Evolutionary conservation across 1,140 invertebrate species (phyloP), one percentile per base, ranked within the genome.

Genomic region (Drosophila tani): DNA sequence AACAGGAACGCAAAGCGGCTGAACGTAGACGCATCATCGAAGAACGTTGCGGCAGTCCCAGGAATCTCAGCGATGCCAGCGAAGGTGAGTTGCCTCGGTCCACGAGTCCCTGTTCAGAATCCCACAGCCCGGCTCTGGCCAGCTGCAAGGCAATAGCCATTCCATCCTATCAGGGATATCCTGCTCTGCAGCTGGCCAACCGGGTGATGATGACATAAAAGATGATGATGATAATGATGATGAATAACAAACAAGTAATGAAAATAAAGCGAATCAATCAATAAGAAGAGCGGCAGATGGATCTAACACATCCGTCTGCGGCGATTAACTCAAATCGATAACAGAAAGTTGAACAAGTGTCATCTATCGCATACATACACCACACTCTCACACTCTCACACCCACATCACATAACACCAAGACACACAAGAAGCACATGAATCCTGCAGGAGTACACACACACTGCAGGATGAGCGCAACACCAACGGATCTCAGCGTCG

Each of bases 21-120:
- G 99, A 99, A 94, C 97, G 98, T 93, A 98, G 98, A 94, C 96
- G 97, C 92, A 98, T 98, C 94, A 99, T 99, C 93, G 97, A 98
- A 93, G 97, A 99, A 93, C 95, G 98, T 92, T 98, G 97, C 92
- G 98, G 98, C 93, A 96, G 97, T 93, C 95, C 97, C 65, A 98
- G 98, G 94, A 95, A 96, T 93, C 93, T 98, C 91, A 98, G 98
- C 65, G 96, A 97, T 92, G 96, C 97, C 86, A 98, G 97, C 93
- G 97, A 99, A 98, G 96, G 96, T 97, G 96, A 94, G 84, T 87
- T 73, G 57, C 53, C 60, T 63, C 75, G 71, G 79, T 91, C 73
- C 81, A 60, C 75, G 67, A 55, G 35, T 64, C 11, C 14, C 35
- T 35, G 27, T 29, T 35, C 11, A n/a, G 45, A n/a, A 29, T 15